Evolutionary conservation across 2,113 vertebrate genomes (phyloP), one percentile per base, ranked within the genome.

Genomic region (Rhodinocichla rosea): DNA sequence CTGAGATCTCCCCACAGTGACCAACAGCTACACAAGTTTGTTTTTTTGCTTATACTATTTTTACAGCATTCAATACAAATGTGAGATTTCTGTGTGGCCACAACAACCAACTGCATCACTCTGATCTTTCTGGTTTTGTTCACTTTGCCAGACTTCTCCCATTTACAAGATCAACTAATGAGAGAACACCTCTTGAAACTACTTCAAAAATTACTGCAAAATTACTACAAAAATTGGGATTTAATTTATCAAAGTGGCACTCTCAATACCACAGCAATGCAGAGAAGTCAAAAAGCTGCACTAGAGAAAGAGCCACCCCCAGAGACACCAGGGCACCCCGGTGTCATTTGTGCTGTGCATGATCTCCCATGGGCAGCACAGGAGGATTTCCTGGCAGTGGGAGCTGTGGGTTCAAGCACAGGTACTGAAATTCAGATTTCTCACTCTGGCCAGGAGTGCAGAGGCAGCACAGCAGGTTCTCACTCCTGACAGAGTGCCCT

Each of bases 401-500:
- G 79, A 76, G 19, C 82, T 77, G 63, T 20, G 32, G 32, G 78
- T 59, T 77, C 83, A 45, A 89, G 42, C 37, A 47, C 63, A 73
- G 45, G 21, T 55, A 67, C 18, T 44, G 57, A 71, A 80, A 86
- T 70, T 63, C 30, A 55, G 1, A 57, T 77, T 86, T 65, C 50
- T 70, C 33, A 15, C 59, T 70, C 70, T 86, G 35, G 11, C 40
- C 68, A 83, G 67, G 50, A 59, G n/a, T 4, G 49, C 39, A 67
- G 68, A 44, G 77, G 44, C 0, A 5, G 37, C 39, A 40, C 16
- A 64, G 53, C 26, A 83, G 44, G 35, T 52, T 37, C 52, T 90
- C 3, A 2, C 17, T 89, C 14, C 21, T 1, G 3, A 2, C 42
- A 27, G 28, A 47, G 49, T 0, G 0, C n/a, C 47, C 64, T 52